Evolutionary conservation across 2,888 invertebrate genomes (phyloP), one percentile per base, ranked within the genome.

Genomic region (Oxyscelio sp.): DNA sequence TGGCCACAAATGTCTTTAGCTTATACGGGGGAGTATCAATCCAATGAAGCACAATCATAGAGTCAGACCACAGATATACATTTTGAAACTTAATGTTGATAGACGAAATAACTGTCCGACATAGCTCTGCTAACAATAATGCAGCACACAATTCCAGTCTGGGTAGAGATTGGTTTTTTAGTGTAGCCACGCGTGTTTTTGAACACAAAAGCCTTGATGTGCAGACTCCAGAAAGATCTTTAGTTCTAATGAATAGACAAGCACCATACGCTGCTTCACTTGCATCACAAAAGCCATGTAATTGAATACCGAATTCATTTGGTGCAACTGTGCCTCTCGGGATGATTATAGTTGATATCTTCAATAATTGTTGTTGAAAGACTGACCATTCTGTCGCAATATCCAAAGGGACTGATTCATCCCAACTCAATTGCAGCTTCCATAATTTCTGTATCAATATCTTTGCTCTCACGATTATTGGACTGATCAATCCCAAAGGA

Each of bases 141-240:
- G 61, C 43, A 11, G 45, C 27, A 15, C 65, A 50, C 31, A 65
- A 34, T 21, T 65, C 65, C 19, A 50, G 15, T 11, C 65, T 31
- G 2, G 65, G 63, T 5, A 63, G 9, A 6, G 48, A 31, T 15
- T 13, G n/a, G 17, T 40, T 61, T 8, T 43, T 40, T n/a, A 61
- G 11, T 8, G 61, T 43, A 2, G 61, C 61, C 1, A 43, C 61
- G 5, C 22, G 17, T 1, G 22, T 61, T 24, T 61, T 43, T 4
- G 34, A 5, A 15, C 17, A 22, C 6, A 59, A 13, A 11, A 58
- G 19, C 1, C 15, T 15, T n/a, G 21, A 24, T 17, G n/a, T 13
- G 27, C 15, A 38, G 21, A 13, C 19, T 2, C 58, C 40, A 4
- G 38, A 13, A n/a, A 8, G n/a, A 5, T 24, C 27, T 3, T 2